Base-by-base conservation (phyloP, 2,888 invertebrate genomes). In the Phasia obesa region DNA sequence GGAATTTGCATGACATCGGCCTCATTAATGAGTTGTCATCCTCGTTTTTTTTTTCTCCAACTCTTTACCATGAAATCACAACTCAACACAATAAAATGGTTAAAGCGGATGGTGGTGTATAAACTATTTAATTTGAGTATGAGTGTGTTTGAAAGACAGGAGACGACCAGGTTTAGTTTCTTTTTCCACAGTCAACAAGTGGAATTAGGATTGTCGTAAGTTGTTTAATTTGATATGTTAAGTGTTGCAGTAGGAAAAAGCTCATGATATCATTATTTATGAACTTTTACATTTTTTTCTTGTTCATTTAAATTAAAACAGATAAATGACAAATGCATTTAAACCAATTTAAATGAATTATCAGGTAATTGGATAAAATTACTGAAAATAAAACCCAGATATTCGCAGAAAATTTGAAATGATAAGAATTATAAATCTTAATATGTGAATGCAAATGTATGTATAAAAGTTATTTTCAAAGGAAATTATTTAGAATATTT, bases 1-100 rank as follows among this genome's bases (percentile, higher is more conserved):
- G 83, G 83, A 83, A 83, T 83, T 83, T 83, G 83, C 83, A 83
- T 83, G 83, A 83, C 83, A 83, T 79, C 83, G 83, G 75, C 83
- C 83, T 83, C 83, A 83, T 83, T 83, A 83, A 83, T 83, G 83
- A 79, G 62, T 79, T 79, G 83, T 83, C 75, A 83, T 79, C 71
- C 70, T 79, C 51, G 42, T 42, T 75, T 59, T 60, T 60, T 9
- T 19, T 57, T 59, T 49, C 15, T 47, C 38, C 35, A 25, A 38
- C 35, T 42, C 65, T 70, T 78, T 74, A 57, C 77, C 76, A 76
- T 53, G 71, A 38, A 42, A 81, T 60, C 81, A 81, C 62, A 60
- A 59, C 25, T 70, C 44, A 65, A 59, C 42, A 60, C 42, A 69
- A 53, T 49, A 49, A 38, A 65, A 67, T 19, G n/a, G 42, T 70